Percentiles rank a stretch among this genome's conserved stretches.
phyloP scores from a whole-genome alignment of 1,140 invertebrate genomes.

The Acromyrmex charruanus region DNA sequence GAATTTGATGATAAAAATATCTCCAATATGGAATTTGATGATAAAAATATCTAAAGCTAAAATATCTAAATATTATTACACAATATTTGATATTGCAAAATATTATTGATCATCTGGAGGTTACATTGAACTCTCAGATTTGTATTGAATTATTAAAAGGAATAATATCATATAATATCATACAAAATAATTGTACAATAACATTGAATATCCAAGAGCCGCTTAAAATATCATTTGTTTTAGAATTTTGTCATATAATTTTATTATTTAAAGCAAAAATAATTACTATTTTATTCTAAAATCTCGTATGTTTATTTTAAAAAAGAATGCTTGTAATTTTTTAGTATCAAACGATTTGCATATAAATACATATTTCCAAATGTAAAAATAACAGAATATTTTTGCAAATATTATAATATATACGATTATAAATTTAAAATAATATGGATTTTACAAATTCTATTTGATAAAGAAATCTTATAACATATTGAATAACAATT shows the following conservation, averaged over 20 bases:
- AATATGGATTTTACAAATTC: not conserved
- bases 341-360: not conserved
- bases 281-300: not conserved
- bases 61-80: no score
- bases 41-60: not conserved
- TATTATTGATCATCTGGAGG: no score
- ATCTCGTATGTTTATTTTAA: not conserved
- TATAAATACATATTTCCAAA: not conserved
- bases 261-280: not conserved
- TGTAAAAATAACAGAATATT: not conserved
- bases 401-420: not conserved
- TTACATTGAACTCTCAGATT: no score
- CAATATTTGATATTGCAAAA: no score
- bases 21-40: not conserved
- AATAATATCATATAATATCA: no score
- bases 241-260: slow-evolving; percentile 9
- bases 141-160: no score
- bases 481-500: not conserved
- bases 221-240: not conserved
- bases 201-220: no score
- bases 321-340: not conserved
- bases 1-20: not conserved
- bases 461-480: not conserved
- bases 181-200: no score
- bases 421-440: not conserved